These are phyloP conservation scores for Simalia tracyae DNA, from an alignment of 2,797 vertebrate species.

Conservation along the genomic window DNA sequence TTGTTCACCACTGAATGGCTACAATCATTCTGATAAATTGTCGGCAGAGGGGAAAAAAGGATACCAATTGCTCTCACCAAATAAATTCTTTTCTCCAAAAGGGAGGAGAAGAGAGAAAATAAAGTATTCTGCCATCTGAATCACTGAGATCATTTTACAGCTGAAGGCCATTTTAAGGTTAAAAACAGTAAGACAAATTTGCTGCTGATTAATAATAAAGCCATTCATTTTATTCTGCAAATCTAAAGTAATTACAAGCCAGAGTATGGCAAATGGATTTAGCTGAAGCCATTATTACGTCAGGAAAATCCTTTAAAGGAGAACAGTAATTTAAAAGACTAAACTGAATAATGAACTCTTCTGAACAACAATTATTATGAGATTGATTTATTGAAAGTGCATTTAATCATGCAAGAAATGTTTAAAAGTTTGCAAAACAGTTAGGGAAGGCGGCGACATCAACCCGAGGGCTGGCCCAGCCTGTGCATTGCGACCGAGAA, in stretches of 20 bases:
- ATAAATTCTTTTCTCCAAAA: conserved; percentile 55
- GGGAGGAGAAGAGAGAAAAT: conserved; percentile 38
- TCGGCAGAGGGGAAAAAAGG: not conserved
- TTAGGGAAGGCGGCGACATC: conserved; percentile 59
- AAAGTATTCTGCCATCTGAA: conserved; percentile 60
- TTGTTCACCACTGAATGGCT: conserved; percentile 20
- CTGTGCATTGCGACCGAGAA: conserved; percentile 56
- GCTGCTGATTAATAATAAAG: conserved; percentile 73
- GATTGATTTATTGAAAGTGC: conserved; percentile 72
- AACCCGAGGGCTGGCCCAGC: conserved; percentile 55
- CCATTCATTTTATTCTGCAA: conserved; percentile 72
- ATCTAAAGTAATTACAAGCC: conserved; percentile 72
- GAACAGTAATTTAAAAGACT: conserved; percentile 71
- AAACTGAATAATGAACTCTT: conserved; percentile 73
- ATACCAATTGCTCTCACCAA: conserved; percentile 55
- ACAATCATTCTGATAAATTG: conserved; percentile 44
- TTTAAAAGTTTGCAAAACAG: conserved; percentile 70
- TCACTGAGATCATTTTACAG: conserved; percentile 63
- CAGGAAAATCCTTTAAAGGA: conserved; percentile 72
- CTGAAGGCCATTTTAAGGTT: conserved; percentile 66
- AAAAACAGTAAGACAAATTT: conserved; percentile 73
- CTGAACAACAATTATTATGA: conserved; percentile 72
- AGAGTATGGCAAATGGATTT: conserved; percentile 72
- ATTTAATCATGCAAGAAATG: conserved; percentile 72
- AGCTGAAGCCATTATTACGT: conserved; percentile 66